Percentiles rank a stretch among this genome's conserved stretches.
phyloP scores from a whole-genome alignment of 2,888 invertebrate genomes.

The Ernsta delagoae region DNA sequence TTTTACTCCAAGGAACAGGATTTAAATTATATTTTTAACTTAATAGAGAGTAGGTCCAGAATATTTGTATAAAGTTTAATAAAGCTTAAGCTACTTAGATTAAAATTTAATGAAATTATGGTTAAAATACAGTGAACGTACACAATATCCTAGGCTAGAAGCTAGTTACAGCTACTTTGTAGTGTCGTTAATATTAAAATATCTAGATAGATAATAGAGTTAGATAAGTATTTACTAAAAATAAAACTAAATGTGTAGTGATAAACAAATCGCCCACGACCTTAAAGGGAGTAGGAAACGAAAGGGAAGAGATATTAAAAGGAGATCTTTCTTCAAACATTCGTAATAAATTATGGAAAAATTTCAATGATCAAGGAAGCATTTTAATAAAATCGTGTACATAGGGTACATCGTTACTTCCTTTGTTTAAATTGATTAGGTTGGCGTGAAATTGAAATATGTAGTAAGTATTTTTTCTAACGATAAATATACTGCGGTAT shows the following conservation, averaged over 20 bases:
- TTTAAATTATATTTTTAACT: no score
- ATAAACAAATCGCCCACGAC: constrained; percentile 8
- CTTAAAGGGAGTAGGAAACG: constrained; percentile 17
- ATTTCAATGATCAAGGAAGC: background rate
- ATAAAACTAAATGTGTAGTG: background rate
- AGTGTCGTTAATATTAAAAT: background rate
- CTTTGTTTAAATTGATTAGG: background rate
- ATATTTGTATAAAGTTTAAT: no score
- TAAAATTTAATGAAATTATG: no score
- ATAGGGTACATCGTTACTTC: background rate
- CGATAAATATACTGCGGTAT: no score
- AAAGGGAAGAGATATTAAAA: constrained; percentile 4
- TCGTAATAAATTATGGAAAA: constrained; percentile 7
- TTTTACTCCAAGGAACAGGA: no score
- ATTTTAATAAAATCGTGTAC: background rate
- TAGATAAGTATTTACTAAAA: background rate
- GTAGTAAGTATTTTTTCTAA: no score
- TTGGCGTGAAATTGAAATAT: background rate
- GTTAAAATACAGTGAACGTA: no score
- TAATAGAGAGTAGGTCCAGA: no score
- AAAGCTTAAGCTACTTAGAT: no score
- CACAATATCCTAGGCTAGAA: background rate
- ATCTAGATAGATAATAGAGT: no score
- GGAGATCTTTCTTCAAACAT: constrained; percentile 7
- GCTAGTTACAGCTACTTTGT: background rate